phyloP scores from a whole-genome alignment of 92 coral and sea anemone species.

The Meandrina meandrites region DNA sequence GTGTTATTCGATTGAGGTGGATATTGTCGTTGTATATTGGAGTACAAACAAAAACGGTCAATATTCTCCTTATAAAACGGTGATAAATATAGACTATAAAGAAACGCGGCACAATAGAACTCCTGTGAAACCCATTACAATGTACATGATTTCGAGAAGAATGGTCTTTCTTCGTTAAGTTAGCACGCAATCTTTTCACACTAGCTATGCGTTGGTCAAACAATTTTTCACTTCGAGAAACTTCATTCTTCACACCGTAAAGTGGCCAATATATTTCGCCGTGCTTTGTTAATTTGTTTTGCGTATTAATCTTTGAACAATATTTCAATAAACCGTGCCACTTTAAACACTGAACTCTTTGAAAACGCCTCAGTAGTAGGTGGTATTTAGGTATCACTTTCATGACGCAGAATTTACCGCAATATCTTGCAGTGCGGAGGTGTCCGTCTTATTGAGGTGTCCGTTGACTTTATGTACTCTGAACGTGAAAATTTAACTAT shows the following conservation, averaged over 20 bases:
- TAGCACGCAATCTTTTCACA: neutral
- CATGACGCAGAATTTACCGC: neutral
- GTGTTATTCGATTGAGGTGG: neutral
- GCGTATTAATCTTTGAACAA: neutral
- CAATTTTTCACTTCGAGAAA: constrained; percentile 7
- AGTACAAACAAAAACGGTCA: neutral
- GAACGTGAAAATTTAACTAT: too few relatives aligned
- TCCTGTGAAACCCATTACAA: neutral
- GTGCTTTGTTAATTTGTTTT: constrained; percentile 17
- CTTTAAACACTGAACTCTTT: neutral
- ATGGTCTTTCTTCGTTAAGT: neutral
- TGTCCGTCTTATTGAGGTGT: too few relatives aligned
- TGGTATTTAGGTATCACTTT: neutral
- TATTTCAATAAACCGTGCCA: neutral
- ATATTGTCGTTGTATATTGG: constrained; percentile 8
- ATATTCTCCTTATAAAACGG: neutral
- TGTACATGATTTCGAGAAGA: neutral
- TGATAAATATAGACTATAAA: neutral
- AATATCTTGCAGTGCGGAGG: too few relatives aligned
- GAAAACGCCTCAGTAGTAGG: too few relatives aligned
- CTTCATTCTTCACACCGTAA: neutral
- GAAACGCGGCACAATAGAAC: neutral
- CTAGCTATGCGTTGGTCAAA: neutral
- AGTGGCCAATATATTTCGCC: constrained; percentile 2
- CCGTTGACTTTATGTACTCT: too few relatives aligned